These are phyloP conservation scores for Orthosia gothica DNA, from an alignment of 2,888 invertebrate genomes.

Conservation along the genomic window DNA sequence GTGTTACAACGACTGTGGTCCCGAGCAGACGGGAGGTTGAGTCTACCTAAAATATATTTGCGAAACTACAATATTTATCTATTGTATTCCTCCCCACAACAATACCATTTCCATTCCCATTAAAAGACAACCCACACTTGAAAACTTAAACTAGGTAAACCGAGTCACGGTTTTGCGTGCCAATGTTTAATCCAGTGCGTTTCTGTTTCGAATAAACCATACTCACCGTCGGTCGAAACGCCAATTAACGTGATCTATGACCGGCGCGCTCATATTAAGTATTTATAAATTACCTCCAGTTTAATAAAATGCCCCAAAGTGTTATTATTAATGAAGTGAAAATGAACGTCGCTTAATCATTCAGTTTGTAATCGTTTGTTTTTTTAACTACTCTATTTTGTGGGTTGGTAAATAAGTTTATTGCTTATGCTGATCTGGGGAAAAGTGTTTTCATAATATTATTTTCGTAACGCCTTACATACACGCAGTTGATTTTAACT, in stretches of 20 bases:
- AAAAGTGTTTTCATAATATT: conserved; percentile 19
- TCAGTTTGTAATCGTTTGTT: conserved; percentile 74
- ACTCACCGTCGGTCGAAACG: conserved; percentile 79
- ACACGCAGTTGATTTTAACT: neutral
- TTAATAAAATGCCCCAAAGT: conserved; percentile 86
- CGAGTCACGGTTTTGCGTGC: conserved; percentile 77
- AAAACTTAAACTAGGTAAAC: conserved; percentile 53
- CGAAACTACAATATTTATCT: neutral
- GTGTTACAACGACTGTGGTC: too few relatives aligned
- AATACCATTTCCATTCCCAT: conserved; percentile 15
- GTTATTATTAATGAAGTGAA: conserved; percentile 89
- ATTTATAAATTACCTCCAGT: conserved; percentile 87
- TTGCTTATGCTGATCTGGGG: conserved; percentile 39
- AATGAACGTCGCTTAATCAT: conserved; percentile 84
- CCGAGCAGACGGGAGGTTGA: too few relatives aligned
- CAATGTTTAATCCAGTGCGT: conserved; percentile 79
- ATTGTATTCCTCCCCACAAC: neutral
- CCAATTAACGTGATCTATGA: conserved; percentile 90
- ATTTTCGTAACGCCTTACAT: neutral
- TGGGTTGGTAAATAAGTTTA: conserved; percentile 61
- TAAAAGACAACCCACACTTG: conserved; percentile 43
- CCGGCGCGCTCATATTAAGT: conserved; percentile 83
- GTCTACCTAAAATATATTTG: neutral
- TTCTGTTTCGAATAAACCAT: conserved; percentile 80
- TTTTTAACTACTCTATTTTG: conserved; percentile 65